Evolutionary conservation across 2,113 vertebrate genomes (phyloP).

Genomic region (Coturnix japonica): DNA sequence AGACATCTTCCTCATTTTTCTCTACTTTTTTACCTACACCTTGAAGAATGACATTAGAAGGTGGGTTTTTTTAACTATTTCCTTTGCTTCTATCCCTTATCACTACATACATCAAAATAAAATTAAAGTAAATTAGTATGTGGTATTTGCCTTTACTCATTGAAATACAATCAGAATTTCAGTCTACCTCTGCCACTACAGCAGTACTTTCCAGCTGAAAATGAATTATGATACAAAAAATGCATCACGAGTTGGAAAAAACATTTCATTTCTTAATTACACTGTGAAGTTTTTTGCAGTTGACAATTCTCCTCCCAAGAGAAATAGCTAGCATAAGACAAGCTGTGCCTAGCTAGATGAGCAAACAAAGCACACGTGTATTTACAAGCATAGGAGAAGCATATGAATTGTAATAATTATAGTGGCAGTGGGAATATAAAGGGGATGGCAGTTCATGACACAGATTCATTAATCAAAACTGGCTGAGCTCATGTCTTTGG

Average conservation of each 20-base stretch:
- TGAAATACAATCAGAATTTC: neutral
- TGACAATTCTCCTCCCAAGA: conserved; percentile 10
- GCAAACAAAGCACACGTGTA: neutral
- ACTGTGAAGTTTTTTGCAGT: neutral
- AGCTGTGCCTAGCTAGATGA: neutral
- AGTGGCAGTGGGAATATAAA: neutral
- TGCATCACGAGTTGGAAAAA: neutral
- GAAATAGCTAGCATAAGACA: neutral
- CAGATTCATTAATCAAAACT: neutral
- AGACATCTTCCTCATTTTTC: neutral
- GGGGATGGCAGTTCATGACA: neutral
- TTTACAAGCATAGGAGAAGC: neutral
- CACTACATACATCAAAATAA: neutral
- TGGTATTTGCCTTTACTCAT: neutral
- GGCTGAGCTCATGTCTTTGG: neutral
- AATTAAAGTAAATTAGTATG: neutral
- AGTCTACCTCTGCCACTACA: neutral
- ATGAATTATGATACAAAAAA: neutral
- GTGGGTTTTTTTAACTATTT: neutral
- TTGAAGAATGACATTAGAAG: neutral
- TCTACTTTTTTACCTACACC: neutral
- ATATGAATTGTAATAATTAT: neutral
- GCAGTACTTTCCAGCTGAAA: neutral
- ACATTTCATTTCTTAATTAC: neutral
- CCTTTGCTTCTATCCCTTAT: neutral